These are phyloP conservation scores for Mantis religiosa DNA, from an alignment of 2,888 invertebrate species.

Conservation along the genomic window DNA sequence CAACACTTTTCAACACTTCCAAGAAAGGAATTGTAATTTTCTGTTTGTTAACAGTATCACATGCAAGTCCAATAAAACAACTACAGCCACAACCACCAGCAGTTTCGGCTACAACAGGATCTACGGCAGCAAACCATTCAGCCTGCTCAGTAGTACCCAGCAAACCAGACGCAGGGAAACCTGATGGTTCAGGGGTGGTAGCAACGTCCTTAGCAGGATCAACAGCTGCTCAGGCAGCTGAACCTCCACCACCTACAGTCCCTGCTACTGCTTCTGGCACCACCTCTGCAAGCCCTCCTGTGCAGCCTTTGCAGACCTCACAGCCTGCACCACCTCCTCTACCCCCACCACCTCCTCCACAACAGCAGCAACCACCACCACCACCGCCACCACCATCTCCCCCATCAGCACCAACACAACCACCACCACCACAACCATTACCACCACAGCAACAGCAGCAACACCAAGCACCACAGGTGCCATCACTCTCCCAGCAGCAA, in stretches of 20 bases:
- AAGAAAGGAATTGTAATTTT: no score
- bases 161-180: neutral
- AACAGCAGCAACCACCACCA: conserved; percentile 19
- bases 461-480: neutral
- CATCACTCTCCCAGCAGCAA: conserved; percentile 45
- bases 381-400: conserved; percentile 5
- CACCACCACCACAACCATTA: neutral
- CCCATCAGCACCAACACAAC: neutral
- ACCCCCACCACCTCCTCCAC: conserved; percentile 27
- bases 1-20: no score
- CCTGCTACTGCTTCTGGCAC: neutral
- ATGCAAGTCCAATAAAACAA: neutral
- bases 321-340: conserved; percentile 14
- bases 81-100: conserved; percentile 40
- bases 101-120: conserved; percentile 40
- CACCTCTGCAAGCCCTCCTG: neutral
- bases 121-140: conserved; percentile 6
- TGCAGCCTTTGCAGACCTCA: neutral
- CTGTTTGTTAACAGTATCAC: neutral
- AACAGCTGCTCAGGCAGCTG: neutral
- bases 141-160: neutral
- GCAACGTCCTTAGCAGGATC: neutral
- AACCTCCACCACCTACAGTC: neutral
- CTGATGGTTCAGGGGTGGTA: neutral
- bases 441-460: neutral